Conservation (phyloP, 2,113 vertebrate species). For the Podocnemis expansa region DNA sequence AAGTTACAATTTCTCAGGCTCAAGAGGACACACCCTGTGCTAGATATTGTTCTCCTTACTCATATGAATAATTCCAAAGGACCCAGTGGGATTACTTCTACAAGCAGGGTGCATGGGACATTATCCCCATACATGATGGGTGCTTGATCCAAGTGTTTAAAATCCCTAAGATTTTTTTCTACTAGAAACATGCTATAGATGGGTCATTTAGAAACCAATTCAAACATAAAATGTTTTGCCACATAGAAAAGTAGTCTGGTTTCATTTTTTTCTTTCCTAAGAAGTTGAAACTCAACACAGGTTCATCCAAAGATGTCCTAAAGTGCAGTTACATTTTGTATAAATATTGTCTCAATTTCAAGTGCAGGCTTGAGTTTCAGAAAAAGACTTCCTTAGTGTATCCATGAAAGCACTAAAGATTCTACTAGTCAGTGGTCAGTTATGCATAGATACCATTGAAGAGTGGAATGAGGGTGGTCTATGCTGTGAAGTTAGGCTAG, state of each 20-base stretch:
- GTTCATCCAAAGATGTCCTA: neutral
- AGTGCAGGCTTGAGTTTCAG: neutral
- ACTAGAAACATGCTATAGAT: neutral
- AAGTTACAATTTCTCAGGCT: neutral
- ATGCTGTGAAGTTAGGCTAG: neutral
- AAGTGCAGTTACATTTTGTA: neutral
- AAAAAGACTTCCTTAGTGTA: neutral
- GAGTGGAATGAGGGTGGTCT: neutral
- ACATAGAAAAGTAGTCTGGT: neutral
- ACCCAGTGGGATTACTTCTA: neutral
- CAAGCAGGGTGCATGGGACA: neutral
- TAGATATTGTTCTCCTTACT: neutral
- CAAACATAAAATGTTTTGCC: neutral
- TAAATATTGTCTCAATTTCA: neutral
- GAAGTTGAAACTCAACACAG: neutral
- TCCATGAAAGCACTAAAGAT: neutral
- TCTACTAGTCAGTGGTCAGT: neutral
- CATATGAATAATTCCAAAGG: neutral
- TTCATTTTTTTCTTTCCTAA: neutral
- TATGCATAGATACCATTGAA: neutral
- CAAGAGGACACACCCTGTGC: neutral
- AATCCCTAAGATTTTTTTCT: neutral
- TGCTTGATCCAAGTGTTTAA: neutral
- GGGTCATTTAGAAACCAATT: neutral
- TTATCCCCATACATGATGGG: neutral